Percentiles rank a stretch among this genome's conserved stretches.
These are phyloP conservation scores for Aldabrachelys gigantea DNA, from an alignment of 2,113 vertebrate species.

Conservation along the genomic window DNA sequence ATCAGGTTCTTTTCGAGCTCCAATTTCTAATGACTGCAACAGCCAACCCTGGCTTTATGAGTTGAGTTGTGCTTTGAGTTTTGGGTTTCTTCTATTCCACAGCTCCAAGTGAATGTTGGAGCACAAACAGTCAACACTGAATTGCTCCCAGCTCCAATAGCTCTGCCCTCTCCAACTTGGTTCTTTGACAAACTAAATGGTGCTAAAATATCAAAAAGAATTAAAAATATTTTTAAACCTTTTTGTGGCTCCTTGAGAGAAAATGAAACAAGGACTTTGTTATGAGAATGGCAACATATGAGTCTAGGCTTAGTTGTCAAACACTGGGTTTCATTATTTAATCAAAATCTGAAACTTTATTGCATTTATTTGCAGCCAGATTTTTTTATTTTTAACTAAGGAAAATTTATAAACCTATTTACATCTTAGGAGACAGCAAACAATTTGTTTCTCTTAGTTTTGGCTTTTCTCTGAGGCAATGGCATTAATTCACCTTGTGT, in stretches of 20 bases:
- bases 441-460: not conserved
- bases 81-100: not conserved
- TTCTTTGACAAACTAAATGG: not conserved
- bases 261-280: not conserved
- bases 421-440: not conserved
- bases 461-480: not conserved
- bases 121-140: not conserved
- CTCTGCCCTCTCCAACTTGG: not conserved
- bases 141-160: not conserved
- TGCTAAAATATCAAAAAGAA: not conserved
- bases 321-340: not conserved
- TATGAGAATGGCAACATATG: not conserved
- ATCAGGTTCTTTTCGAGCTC: not conserved
- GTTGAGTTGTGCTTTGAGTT: not conserved
- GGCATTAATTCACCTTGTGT: not conserved
- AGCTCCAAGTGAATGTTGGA: not conserved
- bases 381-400: not conserved
- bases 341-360: not conserved
- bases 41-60: not conserved
- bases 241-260: not conserved
- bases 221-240: not conserved
- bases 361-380: not conserved
- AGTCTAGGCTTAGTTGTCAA: not conserved
- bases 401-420: not conserved
- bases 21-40: not conserved